Conservation (phyloP, 1,140 invertebrate genomes). For the Dufourea novaeangliae region DNA sequence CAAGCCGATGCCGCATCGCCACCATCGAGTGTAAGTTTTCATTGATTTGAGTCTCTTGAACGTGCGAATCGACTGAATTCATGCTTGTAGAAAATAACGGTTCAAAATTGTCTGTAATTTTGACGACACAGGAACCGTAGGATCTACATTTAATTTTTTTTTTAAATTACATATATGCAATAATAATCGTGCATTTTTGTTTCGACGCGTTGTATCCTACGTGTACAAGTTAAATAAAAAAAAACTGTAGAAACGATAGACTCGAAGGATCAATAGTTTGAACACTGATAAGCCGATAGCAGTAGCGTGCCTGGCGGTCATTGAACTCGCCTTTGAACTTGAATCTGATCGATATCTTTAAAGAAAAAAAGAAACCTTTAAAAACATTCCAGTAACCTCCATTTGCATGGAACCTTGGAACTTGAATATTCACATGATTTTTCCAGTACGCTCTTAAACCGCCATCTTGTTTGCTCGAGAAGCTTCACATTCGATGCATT, state of each 20-base stretch:
- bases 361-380: neutral
- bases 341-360: neutral
- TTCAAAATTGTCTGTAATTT: too few relatives aligned
- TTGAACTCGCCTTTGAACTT: constrained; percentile 5
- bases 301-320: neutral
- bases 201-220: neutral
- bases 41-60: neutral
- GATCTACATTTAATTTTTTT: too few relatives aligned
- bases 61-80: too few relatives aligned
- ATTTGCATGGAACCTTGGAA: neutral
- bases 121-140: too few relatives aligned
- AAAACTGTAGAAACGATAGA: neutral
- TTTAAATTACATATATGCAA: too few relatives aligned
- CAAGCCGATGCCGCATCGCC: constrained; percentile 73
- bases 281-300: neutral
- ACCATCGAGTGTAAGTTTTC: constrained; percentile 61
- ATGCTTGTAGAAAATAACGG: too few relatives aligned
- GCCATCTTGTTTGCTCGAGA: too few relatives aligned
- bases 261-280: neutral
- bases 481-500: too few relatives aligned
- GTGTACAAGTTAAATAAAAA: neutral
- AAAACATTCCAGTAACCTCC: neutral
- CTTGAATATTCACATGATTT: too few relatives aligned
- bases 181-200: too few relatives aligned
- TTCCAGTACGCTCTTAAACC: neutral